Evolutionary conservation across 1,140 invertebrate species (phyloP).

Genomic region (Mactra quadrangularis): DNA sequence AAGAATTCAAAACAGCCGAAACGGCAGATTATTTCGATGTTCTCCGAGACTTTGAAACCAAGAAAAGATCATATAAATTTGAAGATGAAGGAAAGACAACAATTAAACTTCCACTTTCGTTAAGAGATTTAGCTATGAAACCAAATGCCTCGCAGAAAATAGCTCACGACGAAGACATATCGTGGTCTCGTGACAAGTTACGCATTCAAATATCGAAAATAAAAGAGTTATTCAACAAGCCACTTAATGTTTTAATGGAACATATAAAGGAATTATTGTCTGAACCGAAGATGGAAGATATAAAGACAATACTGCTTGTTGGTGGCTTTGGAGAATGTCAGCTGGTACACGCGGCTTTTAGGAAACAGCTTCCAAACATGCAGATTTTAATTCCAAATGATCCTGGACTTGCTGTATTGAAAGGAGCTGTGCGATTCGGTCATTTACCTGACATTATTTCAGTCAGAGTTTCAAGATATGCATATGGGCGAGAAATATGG

Average conservation of each 20-base stretch:
- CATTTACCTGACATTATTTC: neutral
- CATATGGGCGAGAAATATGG: neutral
- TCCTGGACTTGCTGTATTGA: constrained; percentile 15
- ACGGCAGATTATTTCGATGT: constrained; percentile 51
- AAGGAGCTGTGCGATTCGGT: constrained; percentile 26
- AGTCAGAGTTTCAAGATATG: neutral
- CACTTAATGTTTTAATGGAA: neutral
- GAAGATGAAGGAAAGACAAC: neutral
- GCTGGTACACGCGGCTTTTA: constrained; percentile 1
- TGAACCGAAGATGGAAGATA: neutral
- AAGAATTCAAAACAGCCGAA: constrained; percentile 16
- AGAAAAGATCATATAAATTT: constrained; percentile 46
- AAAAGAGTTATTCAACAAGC: neutral
- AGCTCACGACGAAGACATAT: no score
- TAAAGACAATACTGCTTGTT: constrained; percentile 13
- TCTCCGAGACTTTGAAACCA: constrained; percentile 56
- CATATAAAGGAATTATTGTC: constrained; percentile 4
- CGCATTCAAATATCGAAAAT: neutral
- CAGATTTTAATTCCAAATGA: constrained; percentile 6
- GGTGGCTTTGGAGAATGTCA: constrained; percentile 18
- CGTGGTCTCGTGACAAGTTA: neutral
- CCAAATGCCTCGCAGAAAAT: neutral
- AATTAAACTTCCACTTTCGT: neutral
- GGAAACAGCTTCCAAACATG: neutral
- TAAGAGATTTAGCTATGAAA: neutral